Evolutionary conservation across 2,888 invertebrate genomes (phyloP).

Genomic region (Rhingia rostrata): DNA sequence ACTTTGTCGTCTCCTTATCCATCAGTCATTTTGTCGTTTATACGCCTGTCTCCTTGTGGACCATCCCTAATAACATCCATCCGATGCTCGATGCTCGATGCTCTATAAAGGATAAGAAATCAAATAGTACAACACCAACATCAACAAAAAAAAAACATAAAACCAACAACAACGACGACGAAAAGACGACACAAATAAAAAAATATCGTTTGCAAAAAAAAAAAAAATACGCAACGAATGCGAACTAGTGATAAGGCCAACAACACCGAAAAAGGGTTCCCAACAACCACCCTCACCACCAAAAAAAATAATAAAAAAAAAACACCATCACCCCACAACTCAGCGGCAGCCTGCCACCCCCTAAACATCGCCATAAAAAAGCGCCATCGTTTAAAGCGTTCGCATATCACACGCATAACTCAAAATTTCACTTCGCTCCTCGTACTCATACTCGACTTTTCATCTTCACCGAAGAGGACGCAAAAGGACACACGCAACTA

Average conservation of each 20-base stretch:
- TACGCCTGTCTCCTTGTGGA: conserved; percentile 58
- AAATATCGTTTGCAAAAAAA: conserved; percentile 59
- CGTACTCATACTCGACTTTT: neutral
- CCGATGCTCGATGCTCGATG: conserved; percentile 10
- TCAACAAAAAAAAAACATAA: conserved; percentile 36
- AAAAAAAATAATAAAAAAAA: neutral
- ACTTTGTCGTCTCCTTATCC: conserved; percentile 43
- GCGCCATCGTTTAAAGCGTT: conserved; percentile 73
- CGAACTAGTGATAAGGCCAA: conserved; percentile 71
- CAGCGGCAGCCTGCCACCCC: conserved; percentile 33
- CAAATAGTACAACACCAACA: conserved; percentile 73
- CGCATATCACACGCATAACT: conserved; percentile 74
- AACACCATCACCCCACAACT: neutral
- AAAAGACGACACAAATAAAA: conserved; percentile 64
- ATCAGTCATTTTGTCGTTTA: conserved; percentile 72
- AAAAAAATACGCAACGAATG: conserved; percentile 54
- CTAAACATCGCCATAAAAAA: conserved; percentile 60
- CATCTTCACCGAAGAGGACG: conserved; percentile 7
- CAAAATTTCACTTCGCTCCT: conserved; percentile 65
- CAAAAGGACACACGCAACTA: conserved; percentile 40
- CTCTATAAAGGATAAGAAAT: conserved; percentile 63
- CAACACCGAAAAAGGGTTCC: conserved; percentile 61
- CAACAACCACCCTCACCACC: conserved; percentile 34
- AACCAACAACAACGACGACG: conserved; percentile 1
- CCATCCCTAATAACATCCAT: conserved; percentile 34